phyloP scores from a whole-genome alignment of 2,888 invertebrate genomes.

The Lucinisca nassula region DNA sequence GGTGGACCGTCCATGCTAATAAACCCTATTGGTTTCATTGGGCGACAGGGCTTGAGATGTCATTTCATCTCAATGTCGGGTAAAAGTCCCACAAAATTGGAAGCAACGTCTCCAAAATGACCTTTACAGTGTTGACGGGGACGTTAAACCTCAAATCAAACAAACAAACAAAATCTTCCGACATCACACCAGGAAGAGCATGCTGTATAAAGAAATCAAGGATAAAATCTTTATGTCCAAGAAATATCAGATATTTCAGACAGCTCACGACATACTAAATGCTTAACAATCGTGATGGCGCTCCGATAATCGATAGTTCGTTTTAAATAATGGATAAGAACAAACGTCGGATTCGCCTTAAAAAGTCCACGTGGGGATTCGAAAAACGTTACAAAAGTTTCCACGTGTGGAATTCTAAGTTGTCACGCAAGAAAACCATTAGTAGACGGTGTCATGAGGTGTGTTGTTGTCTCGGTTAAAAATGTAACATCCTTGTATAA shows the following conservation, averaged over 20 bases:
- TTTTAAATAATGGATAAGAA: conserved; percentile 1
- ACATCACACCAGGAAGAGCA: not conserved
- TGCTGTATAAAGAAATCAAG: not conserved
- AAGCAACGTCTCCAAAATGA: no score
- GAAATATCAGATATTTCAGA: not conserved
- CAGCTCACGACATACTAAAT: not conserved
- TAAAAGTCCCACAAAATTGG: no score
- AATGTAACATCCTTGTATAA: not conserved
- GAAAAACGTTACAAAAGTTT: conserved; percentile 9
- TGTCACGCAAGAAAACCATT: not conserved
- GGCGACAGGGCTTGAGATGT: no score
- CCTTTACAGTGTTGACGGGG: no score
- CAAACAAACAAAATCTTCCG: no score
- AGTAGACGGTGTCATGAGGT: not conserved
- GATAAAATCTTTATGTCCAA: not conserved
- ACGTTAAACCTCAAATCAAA: no score
- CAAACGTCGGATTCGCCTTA: conserved; percentile 7
- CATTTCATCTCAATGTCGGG: no score
- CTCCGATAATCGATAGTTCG: conserved; percentile 1
- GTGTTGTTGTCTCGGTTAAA: not conserved
- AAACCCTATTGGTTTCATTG: no score
- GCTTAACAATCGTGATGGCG: not conserved
- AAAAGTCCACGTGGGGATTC: conserved; percentile 14
- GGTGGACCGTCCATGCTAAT: no score
- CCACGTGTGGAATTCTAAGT: not conserved